phyloP scores from a whole-genome alignment of 2,113 vertebrate species.

The Chlorodrepanis virens region DNA sequence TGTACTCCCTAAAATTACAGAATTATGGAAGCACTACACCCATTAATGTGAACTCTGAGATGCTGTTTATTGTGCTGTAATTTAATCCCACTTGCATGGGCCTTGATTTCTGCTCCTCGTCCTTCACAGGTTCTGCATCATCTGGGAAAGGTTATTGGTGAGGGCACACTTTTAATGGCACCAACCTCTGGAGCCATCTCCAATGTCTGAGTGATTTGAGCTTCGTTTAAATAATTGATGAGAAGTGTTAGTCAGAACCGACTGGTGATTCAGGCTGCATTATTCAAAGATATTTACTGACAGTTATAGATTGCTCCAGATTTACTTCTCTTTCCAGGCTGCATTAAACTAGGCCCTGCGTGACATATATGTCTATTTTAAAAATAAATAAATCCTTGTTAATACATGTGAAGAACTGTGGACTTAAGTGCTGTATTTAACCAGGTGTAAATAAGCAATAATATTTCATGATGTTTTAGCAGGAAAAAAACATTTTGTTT shows the following conservation, averaged over 20 bases:
- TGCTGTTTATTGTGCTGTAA: not conserved
- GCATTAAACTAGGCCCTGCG: not conserved
- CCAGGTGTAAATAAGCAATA: not conserved
- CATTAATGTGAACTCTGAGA: not conserved
- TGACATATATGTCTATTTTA: not conserved
- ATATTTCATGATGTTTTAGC: not conserved
- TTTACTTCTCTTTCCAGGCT: not conserved
- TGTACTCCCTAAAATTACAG: not conserved
- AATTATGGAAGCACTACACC: not conserved
- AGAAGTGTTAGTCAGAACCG: slow-evolving; percentile 37
- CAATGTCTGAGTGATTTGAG: slow-evolving; percentile 51
- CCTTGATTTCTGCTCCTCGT: slow-evolving; percentile 5
- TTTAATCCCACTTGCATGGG: not conserved
- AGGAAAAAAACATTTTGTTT: not conserved
- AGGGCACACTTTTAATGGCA: slow-evolving; percentile 61
- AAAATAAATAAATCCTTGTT: not conserved
- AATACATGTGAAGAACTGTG: not conserved
- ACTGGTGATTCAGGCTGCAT: slow-evolving; percentile 34
- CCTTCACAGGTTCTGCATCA: slow-evolving; percentile 14
- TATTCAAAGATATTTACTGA: slow-evolving; percentile 18
- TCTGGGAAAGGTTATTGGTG: slow-evolving; percentile 40
- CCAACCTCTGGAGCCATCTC: slow-evolving; percentile 70
- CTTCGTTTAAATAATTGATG: slow-evolving; percentile 81
- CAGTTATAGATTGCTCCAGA: not conserved
- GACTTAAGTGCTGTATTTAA: not conserved